Conservation (phyloP, 2,888 invertebrate genomes). For the Meganola albula region DNA sequence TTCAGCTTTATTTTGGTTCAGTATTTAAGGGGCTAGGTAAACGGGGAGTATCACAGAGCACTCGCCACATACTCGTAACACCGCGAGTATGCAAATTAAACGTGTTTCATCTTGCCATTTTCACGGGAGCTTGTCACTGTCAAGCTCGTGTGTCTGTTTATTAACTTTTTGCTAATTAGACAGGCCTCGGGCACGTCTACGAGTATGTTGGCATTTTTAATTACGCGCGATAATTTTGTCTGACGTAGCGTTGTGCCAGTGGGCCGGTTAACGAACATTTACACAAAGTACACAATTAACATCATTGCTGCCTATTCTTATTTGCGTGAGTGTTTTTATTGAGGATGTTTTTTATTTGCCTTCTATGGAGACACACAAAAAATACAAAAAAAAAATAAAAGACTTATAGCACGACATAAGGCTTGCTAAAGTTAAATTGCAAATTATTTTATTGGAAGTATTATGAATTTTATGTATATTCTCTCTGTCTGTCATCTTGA, state of each 20-base stretch:
- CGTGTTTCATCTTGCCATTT: slow-evolving; percentile 75
- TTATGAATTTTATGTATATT: no score
- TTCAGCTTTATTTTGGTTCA: no score
- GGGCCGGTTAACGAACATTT: slow-evolving; percentile 41
- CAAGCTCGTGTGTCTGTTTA: slow-evolving; percentile 69
- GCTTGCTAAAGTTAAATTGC: no score
- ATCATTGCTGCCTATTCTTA: slow-evolving; percentile 42
- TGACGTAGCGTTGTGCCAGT: slow-evolving; percentile 37
- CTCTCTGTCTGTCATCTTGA: no score
- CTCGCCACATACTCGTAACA: slow-evolving; percentile 33
- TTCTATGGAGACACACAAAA: no score
- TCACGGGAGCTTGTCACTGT: slow-evolving; percentile 74
- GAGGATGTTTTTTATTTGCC: no score
- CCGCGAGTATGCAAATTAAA: slow-evolving; percentile 69
- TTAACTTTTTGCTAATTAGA: slow-evolving; percentile 78
- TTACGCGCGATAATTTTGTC: slow-evolving; percentile 67
- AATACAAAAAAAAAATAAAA: slow-evolving; percentile 13
- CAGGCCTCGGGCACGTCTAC: slow-evolving; percentile 62
- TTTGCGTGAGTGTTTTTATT: slow-evolving; percentile 51
- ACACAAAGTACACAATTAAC: slow-evolving; percentile 38
- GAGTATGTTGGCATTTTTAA: slow-evolving; percentile 75
- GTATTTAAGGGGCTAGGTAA: slow-evolving; percentile 13
- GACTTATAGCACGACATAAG: no score
- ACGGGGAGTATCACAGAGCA: no score
- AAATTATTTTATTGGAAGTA: no score